Base-by-base conservation (phyloP, 2,113 vertebrate genomes). In the Lepidothrix coronata region DNA sequence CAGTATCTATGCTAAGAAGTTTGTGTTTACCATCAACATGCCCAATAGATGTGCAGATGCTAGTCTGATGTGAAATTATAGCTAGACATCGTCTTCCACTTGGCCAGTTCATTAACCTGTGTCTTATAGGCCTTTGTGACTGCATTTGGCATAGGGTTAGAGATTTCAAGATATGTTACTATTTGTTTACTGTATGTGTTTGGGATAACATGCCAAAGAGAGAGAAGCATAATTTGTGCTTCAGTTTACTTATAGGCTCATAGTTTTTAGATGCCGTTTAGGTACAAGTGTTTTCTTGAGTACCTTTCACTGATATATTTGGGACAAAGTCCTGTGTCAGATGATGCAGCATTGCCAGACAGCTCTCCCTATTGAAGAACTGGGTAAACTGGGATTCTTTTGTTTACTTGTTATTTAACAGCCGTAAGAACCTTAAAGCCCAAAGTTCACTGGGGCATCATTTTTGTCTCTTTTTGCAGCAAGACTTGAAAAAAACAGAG, bases 101-200 rank as follows among this genome's bases (percentile, higher is more conserved):
- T 49, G 61, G 59, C 88, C 39, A 27, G 51, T 68, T 93, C 48
- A 31, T 76, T 86, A 91, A 73, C 22, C 28, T 18, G 25, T 46
- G n/a, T 84, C 25, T 89, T 55, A 44, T 1, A 68, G 61, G 28
- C n/a, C 27, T 67, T 84, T 76, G 65, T 44, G 46, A 94, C 37
- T 85, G 46, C 15, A 27, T 66, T 94, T 93, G n/a, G 81, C 81
- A 84, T 12, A 8, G 14, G 18, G 63, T 77, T 74, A 58, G 88
- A 58, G 46, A 92, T 94, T 95, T 85, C 70, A 91, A 85, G 58
- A 71, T 68, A 28, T 89, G 73, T 67, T 83, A 61, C 31, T 83
- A 46, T 93, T 91, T 96, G 51, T 90, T 93, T 95, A 91, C 28
- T 49, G 10, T 66, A 44, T 66, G 63, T 48, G 27, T 55, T 79